These are phyloP conservation scores for Drosophila burlai DNA, from an alignment of 1,140 invertebrate species.

Conservation along the genomic window DNA sequence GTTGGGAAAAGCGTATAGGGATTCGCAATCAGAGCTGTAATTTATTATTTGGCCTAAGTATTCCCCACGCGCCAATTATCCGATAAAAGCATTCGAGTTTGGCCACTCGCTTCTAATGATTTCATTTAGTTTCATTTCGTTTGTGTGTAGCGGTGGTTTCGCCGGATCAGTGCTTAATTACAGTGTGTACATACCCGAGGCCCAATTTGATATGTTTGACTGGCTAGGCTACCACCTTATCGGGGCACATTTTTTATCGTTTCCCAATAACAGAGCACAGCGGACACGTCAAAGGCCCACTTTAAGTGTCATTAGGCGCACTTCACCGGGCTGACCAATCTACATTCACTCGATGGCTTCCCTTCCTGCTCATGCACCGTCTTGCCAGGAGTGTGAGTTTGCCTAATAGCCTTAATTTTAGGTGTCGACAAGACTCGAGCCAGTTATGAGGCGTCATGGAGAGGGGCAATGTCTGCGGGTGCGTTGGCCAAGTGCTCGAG, in stretches of 20 bases:
- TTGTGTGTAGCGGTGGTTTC: slow-evolving; percentile 12
- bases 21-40: slow-evolving; percentile 50
- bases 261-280: slow-evolving; percentile 58
- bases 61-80: slow-evolving; percentile 69
- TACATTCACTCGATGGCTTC: slow-evolving; percentile 36
- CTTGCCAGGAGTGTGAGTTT: slow-evolving; percentile 20
- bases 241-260: slow-evolving; percentile 56
- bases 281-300: slow-evolving; percentile 37
- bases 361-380: not conserved
- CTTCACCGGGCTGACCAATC: slow-evolving; percentile 54
- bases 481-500: slow-evolving; percentile 44
- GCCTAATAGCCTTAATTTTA: slow-evolving; percentile 69
- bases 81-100: slow-evolving; percentile 65
- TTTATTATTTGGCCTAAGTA: slow-evolving; percentile 64
- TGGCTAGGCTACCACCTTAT: slow-evolving; percentile 34
- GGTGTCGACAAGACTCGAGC: slow-evolving; percentile 67
- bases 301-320: slow-evolving; percentile 71
- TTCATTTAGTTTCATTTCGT: slow-evolving; percentile 61
- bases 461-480: slow-evolving; percentile 12
- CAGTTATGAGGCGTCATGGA: slow-evolving; percentile 48
- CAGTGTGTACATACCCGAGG: slow-evolving; percentile 35
- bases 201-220: slow-evolving; percentile 29
- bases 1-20: slow-evolving; percentile 6
- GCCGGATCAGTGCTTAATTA: slow-evolving; percentile 49
- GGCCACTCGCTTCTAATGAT: slow-evolving; percentile 53